Evolutionary conservation across 1,140 invertebrate genomes (phyloP).

Genomic region (Belonocnema kinseyi): DNA sequence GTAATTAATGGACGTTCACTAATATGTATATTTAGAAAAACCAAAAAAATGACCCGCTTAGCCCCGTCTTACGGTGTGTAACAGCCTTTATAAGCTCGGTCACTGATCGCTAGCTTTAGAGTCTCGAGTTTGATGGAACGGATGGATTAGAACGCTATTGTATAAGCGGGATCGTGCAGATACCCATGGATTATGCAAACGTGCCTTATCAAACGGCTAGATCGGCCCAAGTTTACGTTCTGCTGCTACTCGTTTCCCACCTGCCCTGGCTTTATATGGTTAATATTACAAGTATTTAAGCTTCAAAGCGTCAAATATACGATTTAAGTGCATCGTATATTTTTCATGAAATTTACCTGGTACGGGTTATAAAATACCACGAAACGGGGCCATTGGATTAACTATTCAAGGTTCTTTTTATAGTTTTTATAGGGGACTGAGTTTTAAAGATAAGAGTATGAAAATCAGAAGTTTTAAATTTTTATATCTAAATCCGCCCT

Average conservation of each 20-base stretch:
- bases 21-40: no score
- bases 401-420: no score
- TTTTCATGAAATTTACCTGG: no score
- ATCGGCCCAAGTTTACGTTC: constrained; percentile 53
- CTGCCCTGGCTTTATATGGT: constrained; percentile 8
- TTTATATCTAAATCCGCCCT: no score
- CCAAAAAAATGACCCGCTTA: background rate
- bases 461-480: no score
- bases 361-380: no score
- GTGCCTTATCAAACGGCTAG: constrained; percentile 55
- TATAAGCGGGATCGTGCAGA: constrained; percentile 50
- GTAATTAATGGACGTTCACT: no score
- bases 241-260: constrained; percentile 1
- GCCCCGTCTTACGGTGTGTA: background rate
- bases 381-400: no score
- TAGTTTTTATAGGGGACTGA: no score
- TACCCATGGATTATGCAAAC: constrained; percentile 58
- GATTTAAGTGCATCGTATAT: constrained; percentile 3
- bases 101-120: constrained; percentile 25
- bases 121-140: constrained; percentile 47
- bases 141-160: constrained; percentile 52
- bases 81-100: constrained; percentile 20
- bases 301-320: background rate
- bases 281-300: constrained; percentile 24
- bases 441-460: no score